Evolutionary conservation across 2,888 invertebrate species (phyloP), one percentile per base, ranked within the genome.

Genomic region (Alviniconcha strummeri): DNA sequence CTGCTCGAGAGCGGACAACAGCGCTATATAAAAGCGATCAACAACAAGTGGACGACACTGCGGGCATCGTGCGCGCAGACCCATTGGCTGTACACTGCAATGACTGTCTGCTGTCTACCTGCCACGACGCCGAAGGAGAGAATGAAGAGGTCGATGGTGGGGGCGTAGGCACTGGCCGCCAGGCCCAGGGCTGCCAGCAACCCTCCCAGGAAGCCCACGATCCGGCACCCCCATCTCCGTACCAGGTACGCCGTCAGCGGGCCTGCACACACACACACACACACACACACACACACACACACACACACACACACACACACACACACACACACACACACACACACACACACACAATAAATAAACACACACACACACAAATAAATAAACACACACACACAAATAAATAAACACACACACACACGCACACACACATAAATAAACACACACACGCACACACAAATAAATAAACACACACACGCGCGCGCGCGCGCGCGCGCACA

Each of bases 111-210:
- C 36, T 36, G 36, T 36, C 36, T 13, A 86, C 86, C 84, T 76
- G 79, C 83, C 15, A 84, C 52, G 0, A 86, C 19, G 15, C 86
- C 86, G 78, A 60, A 86, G 19, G 71, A 67, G 3, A 84, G 36
- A 17, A 86, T 80, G 56, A 86, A 86, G 19, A 83, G 13, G 54
- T 81, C 54, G n/a, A 86, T 78, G 77, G 80, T 84, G 13, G 81
- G 79, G 13, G 80, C 78, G 36, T 74, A 80, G 5, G 76, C 81
- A 52, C 81, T 76, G 55, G 7, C 71, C 5, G 81, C 76, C 15
- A 86, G 79, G 11, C 84, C 78, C 7, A 84, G 4, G 64, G 83
- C 81, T 17, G 81, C 79, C 36, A 86, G 19, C n/a, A 84, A 17
- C 71, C 86, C 84, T 6, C 86, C 86, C 64, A 60, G 52, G 17